Conservation (phyloP, 2,888 invertebrate genomes). For the Lepetodrilus schrolli region DNA sequence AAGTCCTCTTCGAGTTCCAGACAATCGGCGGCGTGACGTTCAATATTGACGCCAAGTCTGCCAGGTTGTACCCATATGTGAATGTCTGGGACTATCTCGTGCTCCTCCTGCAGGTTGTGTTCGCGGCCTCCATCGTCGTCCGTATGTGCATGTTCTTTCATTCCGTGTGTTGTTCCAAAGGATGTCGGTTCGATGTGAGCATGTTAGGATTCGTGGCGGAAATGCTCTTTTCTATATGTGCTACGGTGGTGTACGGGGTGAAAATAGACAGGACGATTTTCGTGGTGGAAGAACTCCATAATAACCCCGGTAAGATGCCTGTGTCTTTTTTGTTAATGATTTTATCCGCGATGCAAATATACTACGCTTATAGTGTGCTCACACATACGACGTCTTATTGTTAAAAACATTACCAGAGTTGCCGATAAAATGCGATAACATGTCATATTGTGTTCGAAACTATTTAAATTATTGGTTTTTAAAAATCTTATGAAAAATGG, state of each 20-base stretch:
- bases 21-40: slow-evolving; percentile 31
- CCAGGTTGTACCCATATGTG: slow-evolving; percentile 49
- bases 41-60: slow-evolving; percentile 23
- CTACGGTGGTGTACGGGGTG: slow-evolving; percentile 38
- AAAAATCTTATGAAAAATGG: no score
- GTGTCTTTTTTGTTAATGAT: no score
- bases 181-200: neutral
- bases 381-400: no score
- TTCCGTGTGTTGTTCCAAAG: neutral
- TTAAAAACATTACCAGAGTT: no score
- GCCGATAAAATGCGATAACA: no score
- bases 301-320: slow-evolving; percentile 41
- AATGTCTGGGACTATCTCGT: slow-evolving; percentile 47
- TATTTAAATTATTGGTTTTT: no score
- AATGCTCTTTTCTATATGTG: slow-evolving; percentile 32
- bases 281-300: slow-evolving; percentile 41
- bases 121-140: slow-evolving; percentile 30
- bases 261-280: slow-evolving; percentile 43
- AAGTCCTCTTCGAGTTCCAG: slow-evolving; percentile 40
- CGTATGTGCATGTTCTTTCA: slow-evolving; percentile 14
- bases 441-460: no score
- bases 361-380: no score
- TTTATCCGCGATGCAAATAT: no score
- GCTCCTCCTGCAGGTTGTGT: slow-evolving; percentile 44
- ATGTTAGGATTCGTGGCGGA: slow-evolving; percentile 34